Base-by-base conservation (phyloP, 2,113 vertebrate species). In the Orientallactaga bullata region DNA sequence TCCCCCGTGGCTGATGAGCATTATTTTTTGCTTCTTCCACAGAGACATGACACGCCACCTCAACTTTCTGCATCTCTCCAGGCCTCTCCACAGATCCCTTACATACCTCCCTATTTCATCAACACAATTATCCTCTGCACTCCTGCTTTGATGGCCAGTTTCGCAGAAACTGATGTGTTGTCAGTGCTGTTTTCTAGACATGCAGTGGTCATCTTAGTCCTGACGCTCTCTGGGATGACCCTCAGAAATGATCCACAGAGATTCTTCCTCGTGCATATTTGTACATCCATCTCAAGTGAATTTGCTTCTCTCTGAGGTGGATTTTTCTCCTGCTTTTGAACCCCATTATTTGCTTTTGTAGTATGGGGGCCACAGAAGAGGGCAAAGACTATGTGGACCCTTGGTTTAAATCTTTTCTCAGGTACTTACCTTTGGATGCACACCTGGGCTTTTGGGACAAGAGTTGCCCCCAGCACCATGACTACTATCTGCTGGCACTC, bases 401-500 rank as follows among this genome's bases (percentile, higher is more conserved):
- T 30, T 18, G 7, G n/a, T 68, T 21, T 58, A 78, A 74, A 28
- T 4, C 9, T 83, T 71, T 66, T 21, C 55, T 12, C 8, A 15
- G 28, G 5, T 26, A n/a, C 87, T 91, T 96, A 99, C 99, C 98
- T 99, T 99, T 80, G 98, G 96, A 35, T 98, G 98, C 71, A 98
- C 91, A 32, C 92, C 93, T 73, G 98, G 97, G 95, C 95, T 98
- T 93, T 98, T 97, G 68, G 97, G 85, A 93, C 98, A 98, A 68
- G 97, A 23, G 32, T 96, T 95, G 32, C 93, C 85, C 55, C 97
- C 96, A 80, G 97, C 94, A 95, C 92, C 96, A 3, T 98, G 95
- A 91, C 96, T 93, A 71, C 95, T 98, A 2, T 98, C 98, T 13
- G 97, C 42, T 1, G 97, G 95, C 96, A 85, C 95, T 85, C 98